Percentiles rank a stretch among this genome's conserved stretches.
phyloP scores from a whole-genome alignment of 1,140 invertebrate species.

The Drosophila carrolli region DNA sequence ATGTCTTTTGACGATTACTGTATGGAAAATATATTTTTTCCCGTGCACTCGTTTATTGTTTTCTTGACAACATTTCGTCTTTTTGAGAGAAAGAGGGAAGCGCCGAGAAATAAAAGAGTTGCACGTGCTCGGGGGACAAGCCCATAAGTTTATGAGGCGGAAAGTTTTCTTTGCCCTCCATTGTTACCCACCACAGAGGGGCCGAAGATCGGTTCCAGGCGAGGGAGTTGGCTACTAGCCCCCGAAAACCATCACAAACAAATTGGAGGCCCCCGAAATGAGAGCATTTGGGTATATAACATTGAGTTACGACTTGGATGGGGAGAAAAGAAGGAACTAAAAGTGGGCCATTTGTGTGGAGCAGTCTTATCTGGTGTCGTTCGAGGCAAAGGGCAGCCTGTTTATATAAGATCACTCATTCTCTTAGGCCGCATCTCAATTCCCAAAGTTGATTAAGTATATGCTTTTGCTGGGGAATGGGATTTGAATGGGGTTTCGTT shows the following conservation, averaged over 20 bases:
- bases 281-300: slow-evolving; percentile 31
- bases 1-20: not conserved
- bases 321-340: slow-evolving; percentile 15
- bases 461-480: slow-evolving; percentile 13
- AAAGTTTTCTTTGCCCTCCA: slow-evolving; percentile 50
- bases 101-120: slow-evolving; percentile 49
- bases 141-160: slow-evolving; percentile 70
- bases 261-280: slow-evolving; percentile 55
- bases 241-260: slow-evolving; percentile 45
- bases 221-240: slow-evolving; percentile 37
- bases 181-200: not conserved
- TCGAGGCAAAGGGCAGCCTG: slow-evolving; percentile 40
- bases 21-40: slow-evolving; percentile 5
- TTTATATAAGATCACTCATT: slow-evolving; percentile 51
- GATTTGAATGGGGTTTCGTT: slow-evolving; percentile 6
- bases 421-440: slow-evolving; percentile 17
- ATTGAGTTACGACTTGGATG: slow-evolving; percentile 37
- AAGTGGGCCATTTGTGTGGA: slow-evolving; percentile 47
- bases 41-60: slow-evolving; percentile 23
- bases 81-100: slow-evolving; percentile 66
- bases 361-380: slow-evolving; percentile 36
- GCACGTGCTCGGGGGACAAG: slow-evolving; percentile 51
- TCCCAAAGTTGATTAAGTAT: slow-evolving; percentile 36
- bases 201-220: slow-evolving; percentile 51
- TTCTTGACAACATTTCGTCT: slow-evolving; percentile 54